A percentile compares a stretch with the other conserved stretches of the same genome.
phyloP scores from a whole-genome alignment of 2,113 vertebrate genomes.

The Thamnaconus septentrionalis region DNA sequence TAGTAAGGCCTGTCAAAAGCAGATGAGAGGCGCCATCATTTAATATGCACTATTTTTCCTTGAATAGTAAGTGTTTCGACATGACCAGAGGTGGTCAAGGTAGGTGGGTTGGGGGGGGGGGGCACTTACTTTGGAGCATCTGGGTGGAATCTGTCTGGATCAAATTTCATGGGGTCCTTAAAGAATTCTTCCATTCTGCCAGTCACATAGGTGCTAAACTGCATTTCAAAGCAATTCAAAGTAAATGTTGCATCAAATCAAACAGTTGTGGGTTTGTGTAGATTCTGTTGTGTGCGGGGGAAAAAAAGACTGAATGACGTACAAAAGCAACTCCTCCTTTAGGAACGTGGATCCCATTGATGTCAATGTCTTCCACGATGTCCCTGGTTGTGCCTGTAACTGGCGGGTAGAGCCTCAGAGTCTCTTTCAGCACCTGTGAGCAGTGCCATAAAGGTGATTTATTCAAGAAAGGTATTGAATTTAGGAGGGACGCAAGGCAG shows the following conservation, averaged over 20 bases:
- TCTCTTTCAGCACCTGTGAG: slow-evolving; percentile 88
- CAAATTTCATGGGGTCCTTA: slow-evolving; percentile 85
- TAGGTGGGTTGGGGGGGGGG: background rate
- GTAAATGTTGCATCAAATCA: background rate
- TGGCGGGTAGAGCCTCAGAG: slow-evolving; percentile 83
- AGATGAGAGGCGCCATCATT: background rate
- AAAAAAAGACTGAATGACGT: slow-evolving; percentile 8
- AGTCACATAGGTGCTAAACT: slow-evolving; percentile 82
- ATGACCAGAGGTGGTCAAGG: background rate
- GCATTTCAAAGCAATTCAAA: background rate
- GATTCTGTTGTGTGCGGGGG: too few species aligned
- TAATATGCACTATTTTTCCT: background rate
- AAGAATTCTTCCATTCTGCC: slow-evolving; percentile 87
- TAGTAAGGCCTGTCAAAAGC: slow-evolving; percentile 69
- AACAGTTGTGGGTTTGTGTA: too few species aligned
- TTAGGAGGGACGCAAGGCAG: too few species aligned
- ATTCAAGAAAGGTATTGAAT: too few species aligned
- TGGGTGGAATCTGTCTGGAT: slow-evolving; percentile 89
- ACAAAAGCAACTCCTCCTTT: slow-evolving; percentile 41
- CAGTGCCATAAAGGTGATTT: background rate
- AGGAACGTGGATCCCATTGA: slow-evolving; percentile 80
- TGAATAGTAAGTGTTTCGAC: background rate
- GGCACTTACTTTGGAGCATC: slow-evolving; percentile 84
- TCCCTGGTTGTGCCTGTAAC: slow-evolving; percentile 78
- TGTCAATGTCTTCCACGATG: slow-evolving; percentile 69